phyloP scores from a whole-genome alignment of 2,797 vertebrate species.

The Sebastes nivosus region DNA sequence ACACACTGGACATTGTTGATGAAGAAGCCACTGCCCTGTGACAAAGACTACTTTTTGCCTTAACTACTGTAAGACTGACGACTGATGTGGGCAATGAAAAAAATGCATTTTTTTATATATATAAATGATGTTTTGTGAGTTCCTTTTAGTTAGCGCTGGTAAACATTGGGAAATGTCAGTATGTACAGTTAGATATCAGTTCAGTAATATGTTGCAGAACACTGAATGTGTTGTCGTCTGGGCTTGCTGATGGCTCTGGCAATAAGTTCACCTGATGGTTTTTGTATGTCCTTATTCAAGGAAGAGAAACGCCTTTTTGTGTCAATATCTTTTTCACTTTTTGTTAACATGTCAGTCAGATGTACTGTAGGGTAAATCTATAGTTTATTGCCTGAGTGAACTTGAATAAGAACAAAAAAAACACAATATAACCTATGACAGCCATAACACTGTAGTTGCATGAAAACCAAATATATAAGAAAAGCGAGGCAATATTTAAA shows the following conservation, averaged over 20 bases:
- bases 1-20: slow-evolving; percentile 34
- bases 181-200: slow-evolving; percentile 3
- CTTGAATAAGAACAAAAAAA: slow-evolving; percentile 52
- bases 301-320: slow-evolving; percentile 10
- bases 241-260: slow-evolving; percentile 7
- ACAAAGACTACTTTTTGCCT: slow-evolving; percentile 67
- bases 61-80: slow-evolving; percentile 63
- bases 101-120: slow-evolving; percentile 29
- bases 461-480: slow-evolving; percentile 40
- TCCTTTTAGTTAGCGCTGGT: slow-evolving; percentile 37
- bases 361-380: slow-evolving; percentile 17
- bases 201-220: slow-evolving; percentile 8
- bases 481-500: slow-evolving; percentile 11
- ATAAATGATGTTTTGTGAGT: slow-evolving; percentile 33
- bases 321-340: slow-evolving; percentile 12
- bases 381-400: slow-evolving; percentile 50
- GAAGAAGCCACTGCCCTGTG: slow-evolving; percentile 37
- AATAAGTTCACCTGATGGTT: slow-evolving; percentile 18
- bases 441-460: slow-evolving; percentile 27
- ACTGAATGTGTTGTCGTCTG: slow-evolving; percentile 32
- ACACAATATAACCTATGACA: slow-evolving; percentile 1
- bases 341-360: slow-evolving; percentile 11
- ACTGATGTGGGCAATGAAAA: slow-evolving; percentile 39
- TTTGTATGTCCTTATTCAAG: slow-evolving; percentile 34
- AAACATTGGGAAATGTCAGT: slow-evolving; percentile 17